phyloP scores from a whole-genome alignment of 2,113 vertebrate species.

The Callocephalon fimbriatum region DNA sequence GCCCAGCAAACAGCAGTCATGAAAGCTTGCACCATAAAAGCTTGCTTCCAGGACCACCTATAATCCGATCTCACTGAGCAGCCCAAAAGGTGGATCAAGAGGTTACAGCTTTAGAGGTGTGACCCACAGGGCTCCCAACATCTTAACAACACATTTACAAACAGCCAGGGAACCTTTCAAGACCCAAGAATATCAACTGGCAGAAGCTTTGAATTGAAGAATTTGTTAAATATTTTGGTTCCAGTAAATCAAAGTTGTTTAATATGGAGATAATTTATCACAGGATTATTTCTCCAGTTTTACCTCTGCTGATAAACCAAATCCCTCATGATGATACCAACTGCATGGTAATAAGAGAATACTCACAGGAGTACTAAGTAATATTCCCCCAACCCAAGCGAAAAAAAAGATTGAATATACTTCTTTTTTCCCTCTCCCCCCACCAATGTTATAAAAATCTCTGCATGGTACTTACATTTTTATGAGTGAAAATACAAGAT shows the following conservation, averaged over 20 bases:
- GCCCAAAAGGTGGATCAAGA: neutral
- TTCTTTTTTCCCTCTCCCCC: fast-evolving
- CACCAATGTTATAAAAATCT: neutral
- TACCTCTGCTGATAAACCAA: neutral
- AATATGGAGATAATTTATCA: neutral
- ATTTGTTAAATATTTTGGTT: neutral
- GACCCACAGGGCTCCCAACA: neutral
- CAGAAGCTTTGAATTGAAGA: neutral
- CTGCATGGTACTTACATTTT: neutral
- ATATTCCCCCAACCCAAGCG: neutral
- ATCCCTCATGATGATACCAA: neutral
- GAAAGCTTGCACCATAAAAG: neutral
- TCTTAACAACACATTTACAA: neutral
- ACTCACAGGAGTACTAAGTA: neutral
- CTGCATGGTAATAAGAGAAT: neutral
- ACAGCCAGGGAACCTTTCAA: neutral
- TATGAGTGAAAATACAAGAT: neutral
- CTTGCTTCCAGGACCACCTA: neutral
- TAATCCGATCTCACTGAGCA: neutral
- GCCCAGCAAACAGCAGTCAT: neutral
- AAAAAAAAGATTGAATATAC: neutral
- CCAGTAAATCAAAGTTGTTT: neutral
- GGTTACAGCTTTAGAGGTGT: neutral
- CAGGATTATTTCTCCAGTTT: neutral
- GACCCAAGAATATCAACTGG: neutral